Base-by-base conservation (phyloP, 2,113 vertebrate species). In the Rhinoptilus africanus region DNA sequence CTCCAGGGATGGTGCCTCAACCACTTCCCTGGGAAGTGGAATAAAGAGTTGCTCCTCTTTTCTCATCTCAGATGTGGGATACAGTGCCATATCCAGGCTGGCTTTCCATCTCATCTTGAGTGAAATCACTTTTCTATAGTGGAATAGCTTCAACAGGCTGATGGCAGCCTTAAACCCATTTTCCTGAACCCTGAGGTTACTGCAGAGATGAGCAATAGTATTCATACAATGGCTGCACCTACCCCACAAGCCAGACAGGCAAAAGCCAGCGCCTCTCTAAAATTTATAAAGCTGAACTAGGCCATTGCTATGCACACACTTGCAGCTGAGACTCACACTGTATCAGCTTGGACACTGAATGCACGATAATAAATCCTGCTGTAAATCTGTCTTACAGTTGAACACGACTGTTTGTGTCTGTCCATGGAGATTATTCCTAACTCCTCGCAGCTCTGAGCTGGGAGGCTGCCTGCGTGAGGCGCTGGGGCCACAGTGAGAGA, bases 241-340 rank as follows among this genome's bases (percentile, higher is more conserved):
- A 78, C 23, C 9, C 62, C 64, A 48, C 26, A 67, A 88, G 62
- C 15, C 48, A 93, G 48, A 11, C 43, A 82, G 71, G 62, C 56
- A 72, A 82, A 92, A 90, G 11, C 6, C 78, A 17, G 23, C 30
- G 51, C 26, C 39, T 82, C 27, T 67, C 66, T 78, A 67, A 85
- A 92, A 87, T 56, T 78, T 54, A 56, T 79, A 82, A 79, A 82
- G 57, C 62, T 72, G 82, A 78, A 60, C 63, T 64, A 56, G 23
- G 14, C 74, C 48, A 34, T 32, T 54, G 35, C 71, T 88, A 12
- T 60, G 71, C 21, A 62, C 85, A 66, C 7, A 9, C 32, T 74
- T 67, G 54, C 82, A 92, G 85, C 71, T 85, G 90, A 88, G 78
- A 56, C 66, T 88, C 68, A 24, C 54, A 59, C 22, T 23, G 39